Percentiles rank a stretch among this genome's conserved stretches.
These are phyloP conservation scores for Neelides folsomi DNA, from an alignment of 2,888 invertebrate species.

Conservation along the genomic window DNA sequence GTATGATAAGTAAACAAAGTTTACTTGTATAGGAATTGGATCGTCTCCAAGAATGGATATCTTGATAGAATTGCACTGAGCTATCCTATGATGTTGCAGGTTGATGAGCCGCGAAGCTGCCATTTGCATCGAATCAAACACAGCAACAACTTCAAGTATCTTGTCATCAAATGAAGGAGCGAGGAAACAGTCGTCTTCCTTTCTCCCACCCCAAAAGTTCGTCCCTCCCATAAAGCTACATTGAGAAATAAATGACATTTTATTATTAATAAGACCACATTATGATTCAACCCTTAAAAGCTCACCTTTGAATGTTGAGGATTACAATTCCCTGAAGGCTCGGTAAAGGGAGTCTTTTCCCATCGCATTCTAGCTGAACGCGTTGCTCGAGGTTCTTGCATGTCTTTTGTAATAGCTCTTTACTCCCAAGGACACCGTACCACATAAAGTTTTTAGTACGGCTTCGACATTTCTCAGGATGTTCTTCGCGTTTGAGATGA, in stretches of 20 bases:
- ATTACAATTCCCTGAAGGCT: slow-evolving; percentile 94
- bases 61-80: slow-evolving; percentile 89
- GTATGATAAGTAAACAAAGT: background rate
- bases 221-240: slow-evolving; percentile 97
- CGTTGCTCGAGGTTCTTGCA: slow-evolving; percentile 92
- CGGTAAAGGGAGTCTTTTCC: slow-evolving; percentile 84
- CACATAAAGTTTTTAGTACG: slow-evolving; percentile 93
- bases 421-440: slow-evolving; percentile 51
- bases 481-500: slow-evolving; percentile 90
- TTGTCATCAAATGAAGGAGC: slow-evolving; percentile 92
- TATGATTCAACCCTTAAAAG: background rate
- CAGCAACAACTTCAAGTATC: slow-evolving; percentile 91
- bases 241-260: slow-evolving; percentile 4
- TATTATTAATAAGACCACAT: no score
- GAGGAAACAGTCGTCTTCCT: slow-evolving; percentile 79
- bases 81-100: slow-evolving; percentile 90
- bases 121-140: slow-evolving; percentile 95
- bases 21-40: slow-evolving; percentile 32
- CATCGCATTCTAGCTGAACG: slow-evolving; percentile 90
- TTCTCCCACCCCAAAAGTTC: slow-evolving; percentile 93
- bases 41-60: slow-evolving; percentile 75
- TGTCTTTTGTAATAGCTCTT: slow-evolving; percentile 57
- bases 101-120: slow-evolving; percentile 89
- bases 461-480: slow-evolving; percentile 89
- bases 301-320: slow-evolving; percentile 77